Evolutionary conservation across 2,113 vertebrate species (phyloP).

Genomic region (Sapayoa aenigma): DNA sequence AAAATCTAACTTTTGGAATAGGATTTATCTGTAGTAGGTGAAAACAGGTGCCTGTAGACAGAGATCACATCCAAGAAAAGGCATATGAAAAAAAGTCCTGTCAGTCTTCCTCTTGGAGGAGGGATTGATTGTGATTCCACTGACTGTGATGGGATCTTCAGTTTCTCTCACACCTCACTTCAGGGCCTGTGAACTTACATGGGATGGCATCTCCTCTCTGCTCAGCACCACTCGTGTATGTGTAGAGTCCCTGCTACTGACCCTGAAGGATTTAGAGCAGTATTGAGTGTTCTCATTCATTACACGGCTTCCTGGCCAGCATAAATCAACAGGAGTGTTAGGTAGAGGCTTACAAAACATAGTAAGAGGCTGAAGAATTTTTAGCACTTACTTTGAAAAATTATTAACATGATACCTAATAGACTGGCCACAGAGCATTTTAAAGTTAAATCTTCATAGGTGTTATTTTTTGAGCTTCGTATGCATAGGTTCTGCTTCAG

Average conservation of each 20-base stretch:
- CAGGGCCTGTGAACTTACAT: background rate
- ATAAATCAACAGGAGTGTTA: background rate
- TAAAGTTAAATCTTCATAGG: background rate
- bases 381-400: background rate
- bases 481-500: background rate
- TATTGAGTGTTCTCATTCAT: background rate
- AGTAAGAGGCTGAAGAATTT: background rate
- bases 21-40: background rate
- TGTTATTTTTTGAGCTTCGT: background rate
- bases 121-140: fast-evolving
- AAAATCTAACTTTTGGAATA: background rate
- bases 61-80: background rate
- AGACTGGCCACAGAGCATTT: background rate
- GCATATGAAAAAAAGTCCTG: background rate
- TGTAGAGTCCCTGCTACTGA: background rate
- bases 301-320: background rate
- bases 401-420: background rate
- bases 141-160: background rate
- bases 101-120: background rate
- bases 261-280: background rate
- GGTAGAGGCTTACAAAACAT: background rate
- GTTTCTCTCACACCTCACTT: background rate
- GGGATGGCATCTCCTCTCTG: background rate
- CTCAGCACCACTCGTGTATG: fast-evolving
- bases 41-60: background rate